These are phyloP conservation scores for Lithophane socia DNA, from an alignment of 2,888 invertebrate species.

Conservation along the genomic window DNA sequence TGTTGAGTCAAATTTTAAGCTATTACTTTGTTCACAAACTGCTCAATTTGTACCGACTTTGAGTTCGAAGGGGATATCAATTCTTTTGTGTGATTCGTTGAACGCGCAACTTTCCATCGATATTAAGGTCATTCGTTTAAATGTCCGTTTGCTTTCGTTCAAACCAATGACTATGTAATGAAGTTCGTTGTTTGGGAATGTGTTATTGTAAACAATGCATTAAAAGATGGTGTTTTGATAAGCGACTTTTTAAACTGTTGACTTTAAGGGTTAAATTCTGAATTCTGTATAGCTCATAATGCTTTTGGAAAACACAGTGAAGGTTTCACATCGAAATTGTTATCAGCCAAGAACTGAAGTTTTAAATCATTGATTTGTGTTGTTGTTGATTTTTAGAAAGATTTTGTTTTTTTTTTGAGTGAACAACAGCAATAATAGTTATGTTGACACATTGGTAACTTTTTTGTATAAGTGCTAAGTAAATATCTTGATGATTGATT, in stretches of 20 bases:
- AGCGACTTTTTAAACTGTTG: not conserved
- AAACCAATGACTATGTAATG: constrained; percentile 39
- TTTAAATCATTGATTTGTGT: not conserved
- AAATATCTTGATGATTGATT: not conserved
- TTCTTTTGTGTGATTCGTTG: constrained; percentile 38
- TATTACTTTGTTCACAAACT: constrained; percentile 23
- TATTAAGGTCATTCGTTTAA: constrained; percentile 32
- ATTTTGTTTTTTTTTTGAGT: not conserved
- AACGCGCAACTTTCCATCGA: constrained; percentile 5
- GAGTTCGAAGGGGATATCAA: constrained; percentile 23
- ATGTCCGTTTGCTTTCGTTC: constrained; percentile 24
- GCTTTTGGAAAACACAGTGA: not conserved
- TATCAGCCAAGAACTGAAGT: not conserved
- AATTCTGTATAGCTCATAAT: not conserved
- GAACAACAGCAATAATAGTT: not conserved
- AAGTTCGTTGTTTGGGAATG: constrained; percentile 32
- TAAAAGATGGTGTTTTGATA: constrained; percentile 1
- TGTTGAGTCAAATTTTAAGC: constrained; percentile 26
- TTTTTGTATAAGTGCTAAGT: not conserved
- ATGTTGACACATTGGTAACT: not conserved
- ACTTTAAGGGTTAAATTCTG: not conserved
- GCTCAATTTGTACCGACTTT: constrained; percentile 32
- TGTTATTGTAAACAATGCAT: constrained; percentile 22
- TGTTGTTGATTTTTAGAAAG: not conserved
- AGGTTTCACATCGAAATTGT: not conserved